phyloP scores from a whole-genome alignment of 2,113 vertebrate genomes.

The Notiomystis cincta region DNA sequence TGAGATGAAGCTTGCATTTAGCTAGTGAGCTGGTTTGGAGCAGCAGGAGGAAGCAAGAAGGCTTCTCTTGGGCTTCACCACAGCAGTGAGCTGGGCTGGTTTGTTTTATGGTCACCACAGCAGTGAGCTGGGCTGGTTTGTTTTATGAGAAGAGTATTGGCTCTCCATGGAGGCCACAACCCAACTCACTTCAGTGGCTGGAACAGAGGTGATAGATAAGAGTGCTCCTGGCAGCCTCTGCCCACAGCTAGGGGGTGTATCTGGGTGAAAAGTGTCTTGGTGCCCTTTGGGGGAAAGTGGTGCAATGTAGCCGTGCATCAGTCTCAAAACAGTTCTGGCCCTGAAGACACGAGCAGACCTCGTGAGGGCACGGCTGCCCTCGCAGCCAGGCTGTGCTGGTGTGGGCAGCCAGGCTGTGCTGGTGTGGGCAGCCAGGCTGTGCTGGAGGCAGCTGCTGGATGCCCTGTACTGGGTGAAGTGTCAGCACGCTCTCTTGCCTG shows the following conservation, averaged over 20 bases:
- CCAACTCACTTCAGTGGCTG: rapidly evolving
- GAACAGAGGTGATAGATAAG: neutral
- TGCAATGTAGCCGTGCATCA: neutral
- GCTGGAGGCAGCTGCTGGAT: neutral
- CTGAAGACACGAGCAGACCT: neutral
- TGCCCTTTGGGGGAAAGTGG: neutral
- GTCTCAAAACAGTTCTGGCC: rapidly evolving
- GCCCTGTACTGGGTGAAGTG: rapidly evolving
- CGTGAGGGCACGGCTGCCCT: neutral
- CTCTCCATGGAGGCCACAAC: neutral
- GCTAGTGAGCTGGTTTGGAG: neutral
- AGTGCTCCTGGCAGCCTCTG: neutral
- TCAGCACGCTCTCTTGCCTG: neutral
- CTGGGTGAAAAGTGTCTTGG: neutral
- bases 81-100: neutral
- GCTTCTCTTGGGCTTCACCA: neutral
- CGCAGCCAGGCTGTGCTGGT: no score
- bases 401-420: no score
- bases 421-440: neutral
- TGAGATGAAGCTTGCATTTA: neutral
- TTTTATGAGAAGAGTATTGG: neutral
- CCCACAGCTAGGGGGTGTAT: neutral
- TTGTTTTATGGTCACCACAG: neutral
- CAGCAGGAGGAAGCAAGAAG: neutral
- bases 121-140: neutral